phyloP scores from a whole-genome alignment of 23 tunicate genomes.

The Botrylloides violaceus region DNA sequence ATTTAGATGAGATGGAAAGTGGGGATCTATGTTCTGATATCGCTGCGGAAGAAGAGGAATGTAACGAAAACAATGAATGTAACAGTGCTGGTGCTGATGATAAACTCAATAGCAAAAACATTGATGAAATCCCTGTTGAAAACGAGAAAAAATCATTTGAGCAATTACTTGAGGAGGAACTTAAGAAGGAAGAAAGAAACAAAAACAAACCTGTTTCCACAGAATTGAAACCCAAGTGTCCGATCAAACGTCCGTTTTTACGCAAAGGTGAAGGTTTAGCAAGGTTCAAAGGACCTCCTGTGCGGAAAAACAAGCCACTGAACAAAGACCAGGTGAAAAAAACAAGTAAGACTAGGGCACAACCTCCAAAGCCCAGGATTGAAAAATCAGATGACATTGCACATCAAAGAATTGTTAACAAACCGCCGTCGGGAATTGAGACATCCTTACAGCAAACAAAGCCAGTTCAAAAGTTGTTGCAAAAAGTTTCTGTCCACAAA shows the following conservation, averaged over 20 bases:
- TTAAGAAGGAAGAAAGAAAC: constrained; percentile 20
- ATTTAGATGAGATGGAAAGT: constrained; percentile 18
- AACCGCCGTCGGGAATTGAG: neutral
- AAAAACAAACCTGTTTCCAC: neutral
- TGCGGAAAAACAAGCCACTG: constrained; percentile 5
- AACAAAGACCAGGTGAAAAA: constrained; percentile 13
- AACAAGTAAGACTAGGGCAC: neutral
- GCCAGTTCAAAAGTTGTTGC: neutral
- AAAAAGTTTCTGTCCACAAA: neutral
- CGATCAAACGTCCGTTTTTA: constrained; percentile 64
- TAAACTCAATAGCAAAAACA: constrained; percentile 3
- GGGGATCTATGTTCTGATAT: neutral
- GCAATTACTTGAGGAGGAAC: constrained; percentile 59
- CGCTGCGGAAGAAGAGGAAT: neutral
- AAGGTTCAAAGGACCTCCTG: constrained; percentile 89
- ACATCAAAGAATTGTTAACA: neutral
- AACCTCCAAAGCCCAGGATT: neutral
- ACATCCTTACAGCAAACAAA: neutral
- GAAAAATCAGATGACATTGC: neutral
- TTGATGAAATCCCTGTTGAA: constrained; percentile 75
- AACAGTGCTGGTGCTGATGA: neutral
- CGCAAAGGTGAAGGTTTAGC: constrained; percentile 86
- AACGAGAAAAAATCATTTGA: constrained; percentile 69
- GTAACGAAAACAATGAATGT: neutral
- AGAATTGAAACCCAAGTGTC: neutral